Base-by-base conservation (phyloP, 1,140 invertebrate species). In the Proctacanthus coquilletti region DNA sequence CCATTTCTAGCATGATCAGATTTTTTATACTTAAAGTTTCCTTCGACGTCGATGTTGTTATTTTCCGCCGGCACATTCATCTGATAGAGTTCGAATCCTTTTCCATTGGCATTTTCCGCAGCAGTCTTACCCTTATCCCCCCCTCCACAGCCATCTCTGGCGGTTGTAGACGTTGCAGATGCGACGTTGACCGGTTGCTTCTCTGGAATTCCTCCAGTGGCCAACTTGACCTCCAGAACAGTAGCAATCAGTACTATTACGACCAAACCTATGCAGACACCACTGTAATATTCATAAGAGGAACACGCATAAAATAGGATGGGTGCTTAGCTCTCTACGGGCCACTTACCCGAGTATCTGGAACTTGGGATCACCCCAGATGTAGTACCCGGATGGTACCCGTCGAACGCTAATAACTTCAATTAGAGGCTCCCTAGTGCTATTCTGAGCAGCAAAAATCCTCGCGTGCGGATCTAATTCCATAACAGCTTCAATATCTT, bases 341-440 rank as follows among this genome's bases (percentile, higher is more conserved):
- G n/a, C 46, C 14, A 67, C 73, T 73, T 62, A 84, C 80, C 70
- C 68, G 21, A 83, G 62, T 41, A 83, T 67, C 50, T 76, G 74
- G 41, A 83, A 69, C 53, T 80, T 83, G 9, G 68, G 53, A 59
- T 86, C 80, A 8, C 60, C 51, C 50, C 70, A 69, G 17, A 77
- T 49, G 13, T 66, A 67, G 48, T 83, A 85, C 29, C 69, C 53
- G 27, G 73, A 79, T 2, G 81, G 82, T 4, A 86, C 77, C 0
- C 69, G 61, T 23, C 80, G 68, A 4, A 84, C 71, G 25, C 63
- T 66, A 11, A 80, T 53, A 3, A 83, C 65, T n/a, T 45, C 52
- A 11, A 73, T 25, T 25, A 25, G 23, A 8, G 23, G 23, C n/a
- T 25, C 23, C n/a, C 8, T 25, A 9, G 23, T 25, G n/a, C n/a